Percentiles rank a stretch among this genome's conserved stretches.
phyloP scores from a whole-genome alignment of 2,113 vertebrate species.

The Hyla sarda region DNA sequence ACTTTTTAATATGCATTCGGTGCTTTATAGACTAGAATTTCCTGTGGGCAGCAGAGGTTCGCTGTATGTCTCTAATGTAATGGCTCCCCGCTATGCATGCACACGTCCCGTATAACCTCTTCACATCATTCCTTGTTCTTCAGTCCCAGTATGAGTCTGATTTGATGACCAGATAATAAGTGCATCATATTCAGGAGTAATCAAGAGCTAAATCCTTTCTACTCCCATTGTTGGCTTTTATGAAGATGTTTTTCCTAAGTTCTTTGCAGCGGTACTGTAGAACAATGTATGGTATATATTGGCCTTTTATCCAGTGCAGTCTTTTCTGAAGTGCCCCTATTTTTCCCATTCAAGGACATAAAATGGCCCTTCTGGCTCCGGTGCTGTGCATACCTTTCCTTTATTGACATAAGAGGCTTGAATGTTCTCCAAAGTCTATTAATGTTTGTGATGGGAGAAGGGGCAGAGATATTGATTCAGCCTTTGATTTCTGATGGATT shows the following conservation, averaged over 20 bases:
- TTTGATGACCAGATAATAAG: not conserved
- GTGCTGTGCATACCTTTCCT: not conserved
- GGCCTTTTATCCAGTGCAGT: constrained; percentile 2
- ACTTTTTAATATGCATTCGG: not conserved
- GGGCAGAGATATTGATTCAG: not conserved
- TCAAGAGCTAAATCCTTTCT: not conserved
- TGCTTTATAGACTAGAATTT: not conserved
- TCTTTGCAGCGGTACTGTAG: not conserved
- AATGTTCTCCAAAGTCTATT: not conserved
- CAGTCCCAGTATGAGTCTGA: not conserved
- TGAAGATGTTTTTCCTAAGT: not conserved
- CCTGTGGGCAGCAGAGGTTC: not conserved
- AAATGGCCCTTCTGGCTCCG: constrained; percentile 20
- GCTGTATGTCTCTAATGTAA: not conserved
- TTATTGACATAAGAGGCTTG: not conserved
- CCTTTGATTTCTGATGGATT: not conserved
- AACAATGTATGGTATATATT: not conserved
- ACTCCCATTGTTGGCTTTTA: not conserved
- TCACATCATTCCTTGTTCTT: not conserved
- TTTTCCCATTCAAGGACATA: constrained; percentile 40
- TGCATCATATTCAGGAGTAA: not conserved
- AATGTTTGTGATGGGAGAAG: not conserved
- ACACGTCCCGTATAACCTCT: not conserved
- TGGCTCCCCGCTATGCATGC: not conserved
- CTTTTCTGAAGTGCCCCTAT: constrained; percentile 35